phyloP scores from a whole-genome alignment of 2,888 invertebrate genomes.

The Thecocarcelia acutangulata region DNA sequence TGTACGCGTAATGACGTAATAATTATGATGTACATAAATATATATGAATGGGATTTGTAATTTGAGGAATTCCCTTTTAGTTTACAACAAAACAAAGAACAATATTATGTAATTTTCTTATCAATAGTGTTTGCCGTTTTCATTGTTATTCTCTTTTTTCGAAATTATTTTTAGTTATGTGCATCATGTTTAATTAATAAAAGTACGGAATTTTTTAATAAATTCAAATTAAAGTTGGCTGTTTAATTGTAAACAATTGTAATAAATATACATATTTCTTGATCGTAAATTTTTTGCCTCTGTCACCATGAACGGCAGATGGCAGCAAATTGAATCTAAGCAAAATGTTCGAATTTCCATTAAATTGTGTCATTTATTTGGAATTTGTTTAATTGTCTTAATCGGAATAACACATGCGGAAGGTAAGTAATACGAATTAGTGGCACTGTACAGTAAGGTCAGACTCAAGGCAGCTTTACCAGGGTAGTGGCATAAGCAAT shows the following conservation, averaged over 20 bases:
- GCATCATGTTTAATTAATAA: slow-evolving; percentile 62
- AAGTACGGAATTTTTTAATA: slow-evolving; percentile 53
- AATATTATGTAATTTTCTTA: slow-evolving; percentile 58
- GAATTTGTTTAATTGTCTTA: slow-evolving; percentile 31
- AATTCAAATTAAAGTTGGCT: slow-evolving; percentile 61
- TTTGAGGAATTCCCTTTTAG: slow-evolving; percentile 59
- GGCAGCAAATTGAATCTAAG: slow-evolving; percentile 47
- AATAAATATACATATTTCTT: slow-evolving; percentile 39
- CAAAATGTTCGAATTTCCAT: slow-evolving; percentile 13
- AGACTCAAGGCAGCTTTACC: no score
- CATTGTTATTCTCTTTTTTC: background rate
- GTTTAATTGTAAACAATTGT: slow-evolving; percentile 58
- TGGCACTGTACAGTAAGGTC: background rate
- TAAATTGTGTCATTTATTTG: slow-evolving; percentile 49
- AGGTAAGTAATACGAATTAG: slow-evolving; percentile 26
- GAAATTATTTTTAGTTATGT: slow-evolving; percentile 29
- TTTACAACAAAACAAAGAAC: background rate
- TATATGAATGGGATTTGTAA: slow-evolving; percentile 32
- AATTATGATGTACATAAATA: background rate
- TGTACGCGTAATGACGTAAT: slow-evolving; percentile 49
- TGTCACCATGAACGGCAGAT: slow-evolving; percentile 56
- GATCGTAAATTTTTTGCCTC: slow-evolving; percentile 43
- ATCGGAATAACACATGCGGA: slow-evolving; percentile 47
- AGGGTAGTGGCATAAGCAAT: no score
- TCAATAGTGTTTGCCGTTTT: background rate